Percentiles rank a stretch among this genome's conserved stretches.
Conservation (phyloP, 2,797 vertebrate genomes). For the Chelon labrosus region DNA sequence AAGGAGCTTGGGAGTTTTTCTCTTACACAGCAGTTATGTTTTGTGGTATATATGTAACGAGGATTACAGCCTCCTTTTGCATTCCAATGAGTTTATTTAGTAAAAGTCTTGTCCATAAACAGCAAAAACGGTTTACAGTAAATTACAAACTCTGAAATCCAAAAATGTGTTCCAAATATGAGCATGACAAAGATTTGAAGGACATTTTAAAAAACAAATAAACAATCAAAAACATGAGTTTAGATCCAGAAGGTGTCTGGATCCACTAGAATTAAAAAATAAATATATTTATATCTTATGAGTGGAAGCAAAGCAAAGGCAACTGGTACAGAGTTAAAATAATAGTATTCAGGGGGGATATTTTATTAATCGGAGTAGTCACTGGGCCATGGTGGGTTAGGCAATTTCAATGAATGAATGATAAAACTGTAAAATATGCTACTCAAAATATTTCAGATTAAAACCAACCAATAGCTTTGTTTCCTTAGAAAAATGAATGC, state of each 20-base stretch:
- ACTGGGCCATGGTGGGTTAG: slow-evolving; percentile 19
- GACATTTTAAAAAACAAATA: slow-evolving; percentile 31
- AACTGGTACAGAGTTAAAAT: slow-evolving; percentile 58
- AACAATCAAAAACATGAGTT: slow-evolving; percentile 72
- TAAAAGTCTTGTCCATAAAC: slow-evolving; percentile 91
- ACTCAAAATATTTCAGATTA: slow-evolving; percentile 8
- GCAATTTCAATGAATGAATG: slow-evolving; percentile 22
- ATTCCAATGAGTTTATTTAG: slow-evolving; percentile 98
- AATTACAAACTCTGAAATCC: slow-evolving; percentile 96
- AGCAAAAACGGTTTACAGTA: slow-evolving; percentile 93
- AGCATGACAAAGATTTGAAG: slow-evolving; percentile 89
- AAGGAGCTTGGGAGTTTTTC: too few species aligned
- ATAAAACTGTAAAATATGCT: slow-evolving; percentile 4
- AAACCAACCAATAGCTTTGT: neutral
- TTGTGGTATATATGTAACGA: neutral
- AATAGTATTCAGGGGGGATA: slow-evolving; percentile 55
- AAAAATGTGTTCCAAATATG: slow-evolving; percentile 89
- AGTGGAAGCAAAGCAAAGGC: slow-evolving; percentile 86
- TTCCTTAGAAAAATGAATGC: slow-evolving; percentile 3
- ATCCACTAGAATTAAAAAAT: slow-evolving; percentile 90
- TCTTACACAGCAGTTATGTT: neutral
- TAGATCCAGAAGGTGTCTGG: slow-evolving; percentile 82
- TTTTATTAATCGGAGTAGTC: neutral
- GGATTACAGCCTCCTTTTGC: slow-evolving; percentile 4
- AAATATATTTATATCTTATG: slow-evolving; percentile 88